A percentile compares a stretch with the other conserved stretches of the same genome.
Evolutionary conservation across 2,797 vertebrate species (phyloP).

Genomic region (Diplodus sargus): DNA sequence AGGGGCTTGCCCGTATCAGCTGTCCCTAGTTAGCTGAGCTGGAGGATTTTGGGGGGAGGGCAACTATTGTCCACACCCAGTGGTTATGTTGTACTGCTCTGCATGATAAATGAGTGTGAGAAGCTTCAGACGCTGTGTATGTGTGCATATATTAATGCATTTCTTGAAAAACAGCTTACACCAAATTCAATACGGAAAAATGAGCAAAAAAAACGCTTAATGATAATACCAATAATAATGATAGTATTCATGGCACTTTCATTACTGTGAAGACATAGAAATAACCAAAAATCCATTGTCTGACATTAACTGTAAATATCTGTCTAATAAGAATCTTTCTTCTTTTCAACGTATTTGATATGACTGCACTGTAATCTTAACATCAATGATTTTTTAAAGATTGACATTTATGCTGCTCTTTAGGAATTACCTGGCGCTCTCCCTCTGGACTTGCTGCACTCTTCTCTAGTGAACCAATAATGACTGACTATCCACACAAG

Average conservation of each 20-base stretch:
- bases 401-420: slow-evolving; percentile 8
- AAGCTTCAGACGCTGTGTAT: slow-evolving; percentile 10
- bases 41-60: neutral
- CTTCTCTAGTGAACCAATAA: slow-evolving; percentile 11
- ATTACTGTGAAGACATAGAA: slow-evolving; percentile 15
- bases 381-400: neutral
- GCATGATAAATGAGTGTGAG: slow-evolving; percentile 7
- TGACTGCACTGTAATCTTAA: neutral
- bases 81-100: slow-evolving; percentile 7
- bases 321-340: neutral
- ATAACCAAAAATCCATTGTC: neutral
- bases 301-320: slow-evolving; percentile 12
- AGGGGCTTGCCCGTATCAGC: neutral
- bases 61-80: neutral
- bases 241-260: slow-evolving; percentile 33
- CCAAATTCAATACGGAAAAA: slow-evolving; percentile 25
- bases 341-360: slow-evolving; percentile 2
- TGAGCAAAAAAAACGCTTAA: slow-evolving; percentile 27
- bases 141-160: neutral
- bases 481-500: slow-evolving; percentile 12
- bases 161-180: neutral
- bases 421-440: neutral
- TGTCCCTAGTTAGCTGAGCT: neutral
- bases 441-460: neutral
- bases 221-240: neutral